Evolutionary conservation across 2,888 invertebrate genomes (phyloP), one percentile per base, ranked within the genome.

Genomic region (Drosophila quinaria): DNA sequence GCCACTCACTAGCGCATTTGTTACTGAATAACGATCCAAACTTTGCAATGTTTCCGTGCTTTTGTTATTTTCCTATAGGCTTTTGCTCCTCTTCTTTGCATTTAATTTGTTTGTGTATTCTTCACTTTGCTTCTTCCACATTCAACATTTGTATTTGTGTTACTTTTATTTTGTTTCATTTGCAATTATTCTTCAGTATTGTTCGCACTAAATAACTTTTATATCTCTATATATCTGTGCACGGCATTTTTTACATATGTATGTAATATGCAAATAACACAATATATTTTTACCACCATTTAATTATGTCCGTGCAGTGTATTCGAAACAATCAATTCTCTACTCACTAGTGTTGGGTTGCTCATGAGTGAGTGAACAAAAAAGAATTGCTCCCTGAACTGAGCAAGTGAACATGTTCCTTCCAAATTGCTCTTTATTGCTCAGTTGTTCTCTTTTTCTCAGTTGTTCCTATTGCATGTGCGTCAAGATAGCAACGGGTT

Each of bases 1-100:
- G 25, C 83, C 81, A 46, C 72, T 84, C 47, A 90, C 52, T 41
- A 77, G 22, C 0, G 65, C 52, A 62, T 66, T 69, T 29, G 66
- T 66, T 0, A 66, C 17, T 33, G 66, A 31, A 41, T 44, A 47
- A 1, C 19, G 37, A 8, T 54, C 46, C 31, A 42, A 47, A 35
- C 46, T 58, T 22, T 29, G 10, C 22, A 41, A 47, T 17, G 37
- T 54, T 9, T 35, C 4, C 0, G 11, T 11, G 33, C 4, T 35
- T 13, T 35, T 35, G 35, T 35, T 35, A 13, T 49, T 54, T 58
- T 69, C 69, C 47, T 77, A 66, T 47, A 70, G 29, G 22, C 73
- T 73, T 50, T 56, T 65, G 22, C 70, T 78, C 6, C 47, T 42
- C 17, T 44, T 56, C 35, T 49, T 46, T 44, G 60, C 8, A 52